Evolutionary conservation across 2,797 vertebrate genomes (phyloP).

Genomic region (Choloepus didactylus): DNA sequence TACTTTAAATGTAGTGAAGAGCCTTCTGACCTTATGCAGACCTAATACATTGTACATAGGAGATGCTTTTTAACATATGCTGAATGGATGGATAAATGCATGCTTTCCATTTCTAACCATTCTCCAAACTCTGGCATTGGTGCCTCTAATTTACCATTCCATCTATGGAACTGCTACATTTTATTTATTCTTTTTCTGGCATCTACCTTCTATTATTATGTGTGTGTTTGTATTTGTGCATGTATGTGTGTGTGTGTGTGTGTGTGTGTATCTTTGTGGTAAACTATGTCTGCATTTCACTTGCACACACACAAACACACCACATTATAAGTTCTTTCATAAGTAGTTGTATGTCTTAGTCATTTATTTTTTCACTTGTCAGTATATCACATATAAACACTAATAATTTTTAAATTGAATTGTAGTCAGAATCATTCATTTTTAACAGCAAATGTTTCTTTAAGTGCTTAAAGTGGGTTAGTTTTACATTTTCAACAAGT

Average conservation of each 20-base stretch:
- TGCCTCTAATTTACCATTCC: neutral
- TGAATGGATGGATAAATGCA: neutral
- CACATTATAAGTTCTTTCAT: neutral
- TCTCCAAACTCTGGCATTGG: neutral
- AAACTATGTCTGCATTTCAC: neutral
- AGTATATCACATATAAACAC: neutral
- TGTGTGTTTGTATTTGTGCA: neutral
- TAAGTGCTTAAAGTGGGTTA: constrained; percentile 51
- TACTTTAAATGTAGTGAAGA: neutral
- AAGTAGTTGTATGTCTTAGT: neutral
- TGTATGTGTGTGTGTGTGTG: neutral
- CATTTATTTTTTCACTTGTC: constrained; percentile 30
- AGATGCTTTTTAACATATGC: neutral
- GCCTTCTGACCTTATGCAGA: neutral
- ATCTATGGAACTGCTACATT: neutral
- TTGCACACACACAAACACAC: rapidly evolving
- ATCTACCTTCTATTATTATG: neutral
- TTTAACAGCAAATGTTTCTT: constrained; percentile 7
- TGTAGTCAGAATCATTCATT: neutral
- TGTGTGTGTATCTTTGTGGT: neutral
- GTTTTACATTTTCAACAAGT: constrained; percentile 18
- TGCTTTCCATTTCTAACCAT: neutral
- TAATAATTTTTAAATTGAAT: constrained; percentile 1
- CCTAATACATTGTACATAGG: neutral
- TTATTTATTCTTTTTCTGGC: neutral